Evolutionary conservation across 2,113 vertebrate genomes (phyloP).

Genomic region (Oryzias woworae): DNA sequence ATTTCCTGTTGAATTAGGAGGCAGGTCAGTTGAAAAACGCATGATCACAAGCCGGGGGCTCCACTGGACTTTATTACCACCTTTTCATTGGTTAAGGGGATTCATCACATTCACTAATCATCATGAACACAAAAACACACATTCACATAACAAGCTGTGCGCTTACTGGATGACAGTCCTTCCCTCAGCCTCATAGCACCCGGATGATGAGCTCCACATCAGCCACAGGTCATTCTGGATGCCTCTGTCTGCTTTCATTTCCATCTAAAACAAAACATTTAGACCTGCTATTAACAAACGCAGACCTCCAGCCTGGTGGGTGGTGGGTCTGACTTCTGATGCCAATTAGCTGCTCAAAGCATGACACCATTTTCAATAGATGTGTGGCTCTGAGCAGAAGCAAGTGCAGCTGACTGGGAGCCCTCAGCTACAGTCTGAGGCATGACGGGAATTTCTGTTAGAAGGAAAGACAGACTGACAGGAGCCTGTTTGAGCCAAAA

Average conservation of each 20-base stretch:
- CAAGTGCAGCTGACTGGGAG: conserved; percentile 1
- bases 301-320: conserved; percentile 4
- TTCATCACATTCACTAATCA: conserved; percentile 45
- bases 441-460: neutral
- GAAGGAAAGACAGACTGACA: neutral
- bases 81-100: conserved; percentile 38
- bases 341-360: conserved; percentile 20
- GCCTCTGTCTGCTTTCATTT: conserved; percentile 9
- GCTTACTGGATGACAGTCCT: conserved; percentile 30
- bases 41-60: conserved; percentile 20
- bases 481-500: conserved; percentile 4
- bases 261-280: conserved; percentile 14
- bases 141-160: conserved; percentile 26
- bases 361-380: conserved; percentile 3
- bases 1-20: conserved; percentile 7
- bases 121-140: conserved; percentile 32
- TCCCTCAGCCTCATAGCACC: conserved; percentile 26
- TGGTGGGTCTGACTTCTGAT: conserved; percentile 22
- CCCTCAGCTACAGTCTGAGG: conserved; percentile 20
- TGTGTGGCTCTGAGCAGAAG: conserved; percentile 22
- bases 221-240: conserved; percentile 30
- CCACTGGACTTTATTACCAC: conserved; percentile 35
- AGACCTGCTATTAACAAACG: conserved; percentile 1
- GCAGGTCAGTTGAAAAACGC: conserved; percentile 11
- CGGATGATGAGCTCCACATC: conserved; percentile 23